Percentiles rank a stretch among this genome's conserved stretches.
These are phyloP conservation scores for Toxotes chatareus DNA, from an alignment of 2,113 vertebrate species.

Conservation along the genomic window DNA sequence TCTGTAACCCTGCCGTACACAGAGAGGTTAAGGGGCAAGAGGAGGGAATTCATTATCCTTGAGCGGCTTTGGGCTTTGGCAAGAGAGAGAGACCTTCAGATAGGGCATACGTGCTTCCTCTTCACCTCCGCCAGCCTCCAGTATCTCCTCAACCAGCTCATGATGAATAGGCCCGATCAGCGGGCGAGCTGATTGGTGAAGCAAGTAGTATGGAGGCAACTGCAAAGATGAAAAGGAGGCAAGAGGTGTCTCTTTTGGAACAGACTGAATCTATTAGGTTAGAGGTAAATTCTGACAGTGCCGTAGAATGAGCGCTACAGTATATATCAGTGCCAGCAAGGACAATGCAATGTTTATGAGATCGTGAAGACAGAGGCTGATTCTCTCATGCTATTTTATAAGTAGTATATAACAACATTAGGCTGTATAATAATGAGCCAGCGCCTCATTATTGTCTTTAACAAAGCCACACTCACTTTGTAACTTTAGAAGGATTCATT, in stretches of 20 bases:
- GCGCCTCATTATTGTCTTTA: conserved; percentile 20
- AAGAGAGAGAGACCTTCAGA: conserved; percentile 70
- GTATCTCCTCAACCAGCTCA: conserved; percentile 64
- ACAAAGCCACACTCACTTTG: conserved; percentile 9
- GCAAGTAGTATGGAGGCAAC: conserved; percentile 56
- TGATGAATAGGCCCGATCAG: conserved; percentile 79
- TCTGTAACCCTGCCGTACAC: conserved; percentile 54
- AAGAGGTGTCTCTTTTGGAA: conserved; percentile 53
- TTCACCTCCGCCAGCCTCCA: conserved; percentile 63
- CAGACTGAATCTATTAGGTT: conserved; percentile 51
- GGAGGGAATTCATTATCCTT: conserved; percentile 78
- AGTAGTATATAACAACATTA: conserved; percentile 2
- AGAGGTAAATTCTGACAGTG: conserved; percentile 39
- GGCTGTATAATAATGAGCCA: background rate
- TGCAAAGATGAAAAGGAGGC: conserved; percentile 62
- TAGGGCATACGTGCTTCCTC: conserved; percentile 53
- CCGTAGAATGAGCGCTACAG: background rate
- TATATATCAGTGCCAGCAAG: conserved; percentile 44
- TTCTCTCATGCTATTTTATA: conserved; percentile 11
- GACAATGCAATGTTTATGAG: conserved; percentile 16
- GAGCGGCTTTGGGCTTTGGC: conserved; percentile 49
- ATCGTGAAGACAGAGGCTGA: conserved; percentile 4
- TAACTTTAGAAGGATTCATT: conserved; percentile 23
- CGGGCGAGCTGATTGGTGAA: conserved; percentile 64
- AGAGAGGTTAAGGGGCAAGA: conserved; percentile 62